Percentiles rank a stretch among this genome's conserved stretches.
Evolutionary conservation across 2,888 invertebrate genomes (phyloP).

Genomic region (Mactromeris polynyma): DNA sequence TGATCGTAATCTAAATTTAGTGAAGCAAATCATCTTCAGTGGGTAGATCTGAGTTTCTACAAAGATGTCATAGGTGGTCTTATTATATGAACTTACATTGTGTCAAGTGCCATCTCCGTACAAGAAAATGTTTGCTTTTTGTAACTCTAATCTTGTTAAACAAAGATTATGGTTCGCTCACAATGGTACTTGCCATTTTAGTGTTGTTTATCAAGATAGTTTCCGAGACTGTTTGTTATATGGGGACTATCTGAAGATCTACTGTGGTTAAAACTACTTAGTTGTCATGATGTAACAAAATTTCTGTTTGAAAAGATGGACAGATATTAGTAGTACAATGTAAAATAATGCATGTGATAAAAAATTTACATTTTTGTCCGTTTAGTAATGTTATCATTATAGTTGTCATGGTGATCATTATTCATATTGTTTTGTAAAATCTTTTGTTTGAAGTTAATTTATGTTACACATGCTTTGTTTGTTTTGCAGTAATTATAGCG

Average conservation of each 20-base stretch:
- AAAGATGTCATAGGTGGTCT: slow-evolving; percentile 36
- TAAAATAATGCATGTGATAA: neutral
- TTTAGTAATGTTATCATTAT: neutral
- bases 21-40: slow-evolving; percentile 30
- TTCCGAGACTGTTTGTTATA: neutral
- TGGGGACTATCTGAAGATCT: neutral
- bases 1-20: slow-evolving; percentile 35
- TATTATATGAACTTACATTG: slow-evolving; percentile 22
- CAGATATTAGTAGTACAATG: neutral
- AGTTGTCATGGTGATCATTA: neutral
- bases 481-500: neutral
- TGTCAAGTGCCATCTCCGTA: slow-evolving; percentile 28
- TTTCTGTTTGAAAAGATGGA: neutral
- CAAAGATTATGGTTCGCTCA: neutral
- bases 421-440: neutral
- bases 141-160: neutral
- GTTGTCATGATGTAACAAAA: slow-evolving; percentile 7
- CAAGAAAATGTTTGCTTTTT: slow-evolving; percentile 7
- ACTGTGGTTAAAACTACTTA: neutral
- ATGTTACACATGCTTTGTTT: neutral
- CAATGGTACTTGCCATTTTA: slow-evolving; percentile 17
- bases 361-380: neutral
- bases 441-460: neutral
- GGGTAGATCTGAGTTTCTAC: slow-evolving; percentile 27
- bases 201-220: slow-evolving; percentile 8